Conservation (phyloP, 2,797 vertebrate genomes). For the Manis pentadactyla region DNA sequence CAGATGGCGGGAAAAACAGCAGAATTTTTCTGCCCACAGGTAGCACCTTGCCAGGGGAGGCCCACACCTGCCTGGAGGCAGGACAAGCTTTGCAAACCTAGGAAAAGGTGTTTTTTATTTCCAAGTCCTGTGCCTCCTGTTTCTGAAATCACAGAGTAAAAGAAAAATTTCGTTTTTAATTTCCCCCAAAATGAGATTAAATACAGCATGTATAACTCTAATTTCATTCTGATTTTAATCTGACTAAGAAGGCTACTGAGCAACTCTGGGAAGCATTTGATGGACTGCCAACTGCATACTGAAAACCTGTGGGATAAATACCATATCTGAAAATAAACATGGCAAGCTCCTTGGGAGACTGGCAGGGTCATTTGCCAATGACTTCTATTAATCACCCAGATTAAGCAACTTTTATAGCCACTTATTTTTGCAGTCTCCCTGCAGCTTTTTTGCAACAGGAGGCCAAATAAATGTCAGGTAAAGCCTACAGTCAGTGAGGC, state of each 20-base stretch:
- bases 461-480: neutral
- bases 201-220: neutral
- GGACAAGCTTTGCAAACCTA: neutral
- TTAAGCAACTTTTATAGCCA: neutral
- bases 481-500: neutral
- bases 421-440: neutral
- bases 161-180: slow-evolving; percentile 22
- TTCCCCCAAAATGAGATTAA: slow-evolving; percentile 1
- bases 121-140: neutral
- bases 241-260: neutral
- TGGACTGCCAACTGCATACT: neutral
- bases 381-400: neutral
- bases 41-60: neutral
- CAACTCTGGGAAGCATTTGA: neutral
- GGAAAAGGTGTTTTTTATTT: neutral
- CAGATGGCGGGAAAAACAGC: neutral
- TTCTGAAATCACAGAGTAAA: neutral
- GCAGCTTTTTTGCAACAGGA: neutral
- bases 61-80: neutral
- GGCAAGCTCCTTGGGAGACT: neutral
- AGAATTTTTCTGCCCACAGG: neutral
- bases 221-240: slow-evolving; percentile 49
- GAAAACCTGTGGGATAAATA: neutral
- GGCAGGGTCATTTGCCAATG: neutral
- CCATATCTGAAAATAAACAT: slow-evolving; percentile 1